A percentile compares a stretch with the other conserved stretches of the same genome.
phyloP scores from a whole-genome alignment of 2,797 vertebrate genomes.

The Aphelocoma californica region DNA sequence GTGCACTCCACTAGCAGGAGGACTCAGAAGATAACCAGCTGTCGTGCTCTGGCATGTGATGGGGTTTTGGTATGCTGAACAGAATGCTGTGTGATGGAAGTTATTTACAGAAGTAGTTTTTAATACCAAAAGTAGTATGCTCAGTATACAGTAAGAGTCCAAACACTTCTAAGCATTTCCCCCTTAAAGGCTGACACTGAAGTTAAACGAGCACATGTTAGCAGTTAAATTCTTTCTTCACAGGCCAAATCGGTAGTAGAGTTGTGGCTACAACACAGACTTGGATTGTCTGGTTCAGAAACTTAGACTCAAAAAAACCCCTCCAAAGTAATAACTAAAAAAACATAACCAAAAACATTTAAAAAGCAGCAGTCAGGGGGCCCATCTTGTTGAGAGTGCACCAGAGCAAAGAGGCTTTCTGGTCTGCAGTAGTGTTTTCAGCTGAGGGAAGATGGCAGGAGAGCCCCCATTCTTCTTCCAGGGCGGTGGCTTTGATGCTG shows the following conservation, averaged over 20 bases:
- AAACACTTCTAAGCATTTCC: slow-evolving; percentile 45
- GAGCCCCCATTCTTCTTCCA: slow-evolving; percentile 28
- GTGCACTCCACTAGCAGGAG: neutral
- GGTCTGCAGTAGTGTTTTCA: slow-evolving; percentile 67
- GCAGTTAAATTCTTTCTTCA: slow-evolving; percentile 67
- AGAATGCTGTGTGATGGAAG: slow-evolving; percentile 57
- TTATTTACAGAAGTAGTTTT: slow-evolving; percentile 57
- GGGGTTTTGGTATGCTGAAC: slow-evolving; percentile 31
- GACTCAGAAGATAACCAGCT: slow-evolving; percentile 39
- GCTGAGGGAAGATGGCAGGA: slow-evolving; percentile 37
- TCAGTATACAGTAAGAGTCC: slow-evolving; percentile 59
- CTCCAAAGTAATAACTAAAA: neutral
- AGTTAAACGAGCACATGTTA: slow-evolving; percentile 37
- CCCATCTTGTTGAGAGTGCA: slow-evolving; percentile 68
- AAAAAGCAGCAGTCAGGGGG: slow-evolving; percentile 76
- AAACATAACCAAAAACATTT: neutral
- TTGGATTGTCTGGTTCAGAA: slow-evolving; percentile 74
- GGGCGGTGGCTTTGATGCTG: slow-evolving; percentile 20
- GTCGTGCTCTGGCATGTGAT: slow-evolving; percentile 52
- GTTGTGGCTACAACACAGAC: slow-evolving; percentile 67
- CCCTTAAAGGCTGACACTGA: slow-evolving; percentile 56
- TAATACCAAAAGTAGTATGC: slow-evolving; percentile 57
- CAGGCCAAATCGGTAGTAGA: slow-evolving; percentile 65
- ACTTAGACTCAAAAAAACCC: slow-evolving; percentile 29
- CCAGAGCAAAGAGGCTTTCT: slow-evolving; percentile 63